Percentiles rank a stretch among this genome's conserved stretches.
Conservation (phyloP, 2,113 vertebrate genomes). For the Gnathonemus longibarbis region DNA sequence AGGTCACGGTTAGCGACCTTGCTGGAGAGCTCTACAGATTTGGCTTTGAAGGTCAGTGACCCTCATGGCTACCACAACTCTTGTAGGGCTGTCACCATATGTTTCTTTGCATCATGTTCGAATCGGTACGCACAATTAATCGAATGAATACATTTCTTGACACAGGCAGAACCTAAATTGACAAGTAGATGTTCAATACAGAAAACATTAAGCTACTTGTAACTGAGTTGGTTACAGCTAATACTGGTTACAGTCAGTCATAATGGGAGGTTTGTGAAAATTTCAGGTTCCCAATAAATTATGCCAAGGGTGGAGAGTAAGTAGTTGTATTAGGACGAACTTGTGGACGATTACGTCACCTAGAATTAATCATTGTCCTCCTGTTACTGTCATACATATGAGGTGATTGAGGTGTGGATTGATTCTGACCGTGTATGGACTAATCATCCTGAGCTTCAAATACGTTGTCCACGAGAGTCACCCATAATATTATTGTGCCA, state of each 20-base stretch:
- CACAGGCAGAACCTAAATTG: neutral
- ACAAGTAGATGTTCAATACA: neutral
- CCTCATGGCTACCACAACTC: neutral
- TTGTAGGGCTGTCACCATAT: neutral
- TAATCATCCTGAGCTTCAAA: no score
- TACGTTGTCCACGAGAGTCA: no score
- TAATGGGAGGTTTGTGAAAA: neutral
- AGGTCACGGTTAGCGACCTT: slow-evolving; percentile 45
- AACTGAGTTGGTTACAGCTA: neutral
- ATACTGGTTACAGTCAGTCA: neutral
- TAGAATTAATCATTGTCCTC: no score
- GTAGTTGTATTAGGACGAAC: no score
- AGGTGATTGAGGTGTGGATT: no score
- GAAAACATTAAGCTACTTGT: neutral
- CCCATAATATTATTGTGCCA: no score
- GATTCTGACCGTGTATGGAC: no score
- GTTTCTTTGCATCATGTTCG: neutral
- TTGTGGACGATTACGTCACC: no score
- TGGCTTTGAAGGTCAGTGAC: slow-evolving; percentile 61
- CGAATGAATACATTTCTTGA: neutral
- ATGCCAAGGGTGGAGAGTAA: neutral
- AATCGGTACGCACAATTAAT: neutral
- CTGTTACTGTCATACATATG: no score
- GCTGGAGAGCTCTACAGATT: slow-evolving; percentile 63
- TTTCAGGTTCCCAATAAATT: neutral